A percentile compares a stretch with the other conserved stretches of the same genome.
Evolutionary conservation across 2,797 vertebrate genomes (phyloP).

Genomic region (Acanthis flammea): DNA sequence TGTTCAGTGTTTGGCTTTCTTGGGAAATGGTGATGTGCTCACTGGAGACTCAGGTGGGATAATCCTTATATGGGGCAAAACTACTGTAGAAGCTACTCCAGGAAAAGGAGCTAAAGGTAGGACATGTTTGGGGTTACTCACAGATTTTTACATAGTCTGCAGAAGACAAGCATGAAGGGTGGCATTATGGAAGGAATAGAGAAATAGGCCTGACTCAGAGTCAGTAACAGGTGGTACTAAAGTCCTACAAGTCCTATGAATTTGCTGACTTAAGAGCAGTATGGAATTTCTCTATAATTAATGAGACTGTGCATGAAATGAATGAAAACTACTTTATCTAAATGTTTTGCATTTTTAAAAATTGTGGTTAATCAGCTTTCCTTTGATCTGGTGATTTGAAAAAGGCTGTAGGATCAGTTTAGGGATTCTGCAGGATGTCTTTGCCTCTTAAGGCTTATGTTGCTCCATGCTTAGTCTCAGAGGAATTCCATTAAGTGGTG

Average conservation of each 20-base stretch:
- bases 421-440: neutral
- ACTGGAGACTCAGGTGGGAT: constrained; percentile 94
- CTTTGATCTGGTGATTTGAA: neutral
- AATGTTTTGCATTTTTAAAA: neutral
- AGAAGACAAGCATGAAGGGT: neutral
- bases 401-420: neutral
- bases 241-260: neutral
- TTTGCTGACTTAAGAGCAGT: neutral
- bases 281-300: neutral
- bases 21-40: constrained; percentile 91
- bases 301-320: neutral
- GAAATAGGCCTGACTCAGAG: neutral
- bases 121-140: neutral
- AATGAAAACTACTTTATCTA: neutral
- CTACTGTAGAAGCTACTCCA: constrained; percentile 84
- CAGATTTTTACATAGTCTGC: neutral
- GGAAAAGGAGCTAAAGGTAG: constrained; percentile 93
- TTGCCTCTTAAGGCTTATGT: neutral
- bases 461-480: neutral
- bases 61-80: constrained; percentile 92
- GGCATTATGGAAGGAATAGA: neutral
- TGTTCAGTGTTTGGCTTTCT: constrained; percentile 92
- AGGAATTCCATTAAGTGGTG: neutral
- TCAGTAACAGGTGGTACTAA: neutral
- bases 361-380: neutral